phyloP scores from a whole-genome alignment of 2,113 vertebrate species.

The Rynchops niger region DNA sequence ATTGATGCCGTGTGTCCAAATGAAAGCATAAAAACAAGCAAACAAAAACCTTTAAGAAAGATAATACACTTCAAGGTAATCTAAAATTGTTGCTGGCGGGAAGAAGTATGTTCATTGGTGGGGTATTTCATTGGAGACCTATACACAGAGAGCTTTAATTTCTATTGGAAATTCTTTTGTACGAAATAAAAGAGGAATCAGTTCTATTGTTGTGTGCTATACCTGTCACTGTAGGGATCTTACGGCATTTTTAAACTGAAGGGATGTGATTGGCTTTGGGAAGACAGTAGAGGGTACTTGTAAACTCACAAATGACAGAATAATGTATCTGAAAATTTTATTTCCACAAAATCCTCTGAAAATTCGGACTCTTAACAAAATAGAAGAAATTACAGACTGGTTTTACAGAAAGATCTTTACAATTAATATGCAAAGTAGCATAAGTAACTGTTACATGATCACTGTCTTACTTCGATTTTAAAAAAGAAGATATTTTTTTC shows the following conservation, averaged over 20 bases:
- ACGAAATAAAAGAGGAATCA: not conserved
- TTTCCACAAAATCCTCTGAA: not conserved
- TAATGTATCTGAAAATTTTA: not conserved
- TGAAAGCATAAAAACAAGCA: not conserved
- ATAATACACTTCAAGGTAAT: not conserved
- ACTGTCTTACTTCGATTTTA: not conserved
- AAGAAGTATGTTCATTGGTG: not conserved
- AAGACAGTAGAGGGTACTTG: not conserved
- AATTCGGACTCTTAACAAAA: not conserved
- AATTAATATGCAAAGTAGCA: not conserved
- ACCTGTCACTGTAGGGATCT: not conserved
- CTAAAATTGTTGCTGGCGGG: not conserved
- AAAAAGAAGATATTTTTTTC: not conserved
- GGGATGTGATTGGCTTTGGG: not conserved
- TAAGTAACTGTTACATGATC: not conserved
- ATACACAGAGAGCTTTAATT: not conserved
- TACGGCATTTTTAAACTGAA: not conserved
- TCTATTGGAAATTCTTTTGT: not conserved
- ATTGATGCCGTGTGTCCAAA: not conserved
- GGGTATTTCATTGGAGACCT: not conserved
- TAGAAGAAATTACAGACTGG: not conserved
- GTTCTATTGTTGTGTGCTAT: not conserved
- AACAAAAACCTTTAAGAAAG: not conserved
- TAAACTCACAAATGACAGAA: not conserved
- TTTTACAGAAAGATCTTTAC: not conserved